Conservation (phyloP, 2,888 invertebrate genomes). For the Ochropleura plecta region DNA sequence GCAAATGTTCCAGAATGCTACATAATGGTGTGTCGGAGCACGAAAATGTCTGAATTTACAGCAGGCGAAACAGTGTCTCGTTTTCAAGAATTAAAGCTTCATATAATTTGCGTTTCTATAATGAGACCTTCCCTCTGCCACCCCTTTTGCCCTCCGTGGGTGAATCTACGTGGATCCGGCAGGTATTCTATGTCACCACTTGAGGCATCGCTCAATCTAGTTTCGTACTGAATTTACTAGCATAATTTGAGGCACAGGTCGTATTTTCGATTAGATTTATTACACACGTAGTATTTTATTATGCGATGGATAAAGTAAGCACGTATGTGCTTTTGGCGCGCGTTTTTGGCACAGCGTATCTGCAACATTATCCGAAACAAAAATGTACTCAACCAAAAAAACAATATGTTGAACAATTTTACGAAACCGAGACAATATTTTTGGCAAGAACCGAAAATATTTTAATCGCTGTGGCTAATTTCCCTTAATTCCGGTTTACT, state of each 20-base stretch:
- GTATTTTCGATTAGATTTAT: conserved; percentile 15
- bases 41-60: conserved; percentile 26
- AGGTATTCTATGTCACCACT: conserved; percentile 22
- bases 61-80: conserved; percentile 52
- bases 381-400: conserved; percentile 4
- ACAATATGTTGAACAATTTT: conserved; percentile 3
- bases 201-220: conserved; percentile 33
- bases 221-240: conserved; percentile 10
- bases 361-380: conserved; percentile 17
- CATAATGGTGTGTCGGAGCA: conserved; percentile 39
- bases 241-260: conserved; percentile 2
- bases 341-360: conserved; percentile 50
- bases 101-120: conserved; percentile 68
- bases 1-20: conserved; percentile 8
- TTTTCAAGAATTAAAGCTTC: conserved; percentile 65
- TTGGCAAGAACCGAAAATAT: conserved; percentile 18
- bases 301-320: conserved; percentile 15
- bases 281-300: conserved; percentile 20
- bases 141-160: conserved; percentile 25
- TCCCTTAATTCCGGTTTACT: conserved; percentile 44
- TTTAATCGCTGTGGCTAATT: conserved; percentile 31
- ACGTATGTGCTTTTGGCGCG: conserved; percentile 40
- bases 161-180: conserved; percentile 17
- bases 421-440: conserved; percentile 8
- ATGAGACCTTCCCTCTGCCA: conserved; percentile 60